Percentiles rank a stretch among this genome's conserved stretches.
phyloP scores from a whole-genome alignment of 2,888 invertebrate genomes.

The Acrobasis suavella region DNA sequence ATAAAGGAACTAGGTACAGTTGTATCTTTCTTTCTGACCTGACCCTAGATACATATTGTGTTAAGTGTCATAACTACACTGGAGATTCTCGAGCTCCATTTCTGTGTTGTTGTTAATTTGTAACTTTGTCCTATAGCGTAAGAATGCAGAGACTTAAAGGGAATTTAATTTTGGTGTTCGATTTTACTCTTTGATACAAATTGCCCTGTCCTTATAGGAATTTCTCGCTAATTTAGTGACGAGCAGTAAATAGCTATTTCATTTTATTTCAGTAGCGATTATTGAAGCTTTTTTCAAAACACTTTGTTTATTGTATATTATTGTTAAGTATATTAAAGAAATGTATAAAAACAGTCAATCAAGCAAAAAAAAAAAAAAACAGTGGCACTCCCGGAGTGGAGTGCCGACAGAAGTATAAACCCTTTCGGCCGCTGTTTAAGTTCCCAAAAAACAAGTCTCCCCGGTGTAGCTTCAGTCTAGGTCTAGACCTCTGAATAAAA shows the following conservation, averaged over 20 bases:
- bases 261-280: background rate
- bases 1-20: no score
- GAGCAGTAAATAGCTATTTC: slow-evolving; percentile 2
- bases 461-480: no score
- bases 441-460: no score
- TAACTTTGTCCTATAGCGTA: slow-evolving; percentile 16
- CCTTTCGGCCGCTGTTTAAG: no score
- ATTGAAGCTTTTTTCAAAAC: background rate
- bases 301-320: background rate
- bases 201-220: slow-evolving; percentile 16
- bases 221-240: slow-evolving; percentile 15
- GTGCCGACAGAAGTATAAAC: no score
- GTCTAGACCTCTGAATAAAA: no score
- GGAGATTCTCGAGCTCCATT: background rate
- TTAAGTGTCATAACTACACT: no score
- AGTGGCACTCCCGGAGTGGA: no score
- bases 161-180: slow-evolving; percentile 22
- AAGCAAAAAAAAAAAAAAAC: no score
- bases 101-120: background rate
- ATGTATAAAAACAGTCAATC: no score
- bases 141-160: slow-evolving; percentile 15
- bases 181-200: slow-evolving; percentile 22
- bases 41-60: no score
- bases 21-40: no score
- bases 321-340: background rate